Evolutionary conservation across 2,888 invertebrate genomes (phyloP), one percentile per base, ranked within the genome.

Genomic region (Spicauda simplicius): DNA sequence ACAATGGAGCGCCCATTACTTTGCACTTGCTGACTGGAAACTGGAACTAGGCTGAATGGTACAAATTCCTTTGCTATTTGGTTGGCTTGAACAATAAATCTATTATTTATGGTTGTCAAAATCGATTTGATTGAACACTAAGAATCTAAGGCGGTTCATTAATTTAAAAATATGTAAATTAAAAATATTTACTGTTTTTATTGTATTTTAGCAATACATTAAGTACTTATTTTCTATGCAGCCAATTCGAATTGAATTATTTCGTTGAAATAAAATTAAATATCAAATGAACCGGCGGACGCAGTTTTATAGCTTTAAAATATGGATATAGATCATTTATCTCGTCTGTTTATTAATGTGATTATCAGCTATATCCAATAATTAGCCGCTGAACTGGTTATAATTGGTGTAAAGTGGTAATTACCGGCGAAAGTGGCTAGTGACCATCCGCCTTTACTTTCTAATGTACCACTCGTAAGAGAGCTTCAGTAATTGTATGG

Each of bases 361-460:
- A 54, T 65, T 54, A 58, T 58, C 11, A 33, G 45, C 45, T 11
- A 25, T 33, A 19, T 18, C 45, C 59, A 52, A 65, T 65, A 65
- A 59, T 65, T 65, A 59, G 41, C 59, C 12, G 14, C n/a, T 65
- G 65, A 65, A 65, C 59, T 65, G 65, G 65, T 65, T 65, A 54
- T 65, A 65, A 65, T 65, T 59, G 59, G 65, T 66, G 54, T 60
- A 66, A 63, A 63, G 72, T 66, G 70, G 69, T 71, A 68, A 64
- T 68, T 64, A 67, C 53, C 45, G 67, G 73, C 69, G 74, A 74
- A 74, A 74, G 74, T 73, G 58, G 69, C 69, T 58, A 72, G 67
- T 70, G 71, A 60, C 67, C 71, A 72, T 71, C 67, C 69, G 65
- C 56, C 54, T 4, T 60, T 60, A 69, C 74, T 74, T 74, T 74